phyloP scores from a whole-genome alignment of 2,113 vertebrate genomes.

The Prionailurus bengalensis region DNA sequence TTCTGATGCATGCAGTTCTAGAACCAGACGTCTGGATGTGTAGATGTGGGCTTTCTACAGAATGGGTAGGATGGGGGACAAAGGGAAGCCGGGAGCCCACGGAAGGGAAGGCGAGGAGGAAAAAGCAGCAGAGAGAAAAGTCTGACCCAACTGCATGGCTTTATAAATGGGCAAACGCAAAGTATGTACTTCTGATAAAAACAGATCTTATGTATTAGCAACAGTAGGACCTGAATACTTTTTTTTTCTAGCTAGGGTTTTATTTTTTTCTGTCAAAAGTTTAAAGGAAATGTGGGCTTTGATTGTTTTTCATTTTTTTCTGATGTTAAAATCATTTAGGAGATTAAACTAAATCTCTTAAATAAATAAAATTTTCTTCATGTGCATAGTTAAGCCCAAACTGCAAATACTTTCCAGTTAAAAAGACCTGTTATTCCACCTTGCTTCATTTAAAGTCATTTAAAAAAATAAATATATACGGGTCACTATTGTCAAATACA shows the following conservation, averaged over 20 bases:
- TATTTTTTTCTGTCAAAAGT: neutral
- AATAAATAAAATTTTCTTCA: slow-evolving; percentile 14
- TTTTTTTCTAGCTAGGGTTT: neutral
- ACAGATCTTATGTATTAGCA: neutral
- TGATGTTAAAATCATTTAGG: slow-evolving; percentile 11
- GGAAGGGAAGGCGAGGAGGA: neutral
- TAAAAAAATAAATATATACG: neutral
- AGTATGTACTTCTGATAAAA: neutral
- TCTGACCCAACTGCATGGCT: neutral
- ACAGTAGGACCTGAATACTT: neutral
- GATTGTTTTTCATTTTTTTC: neutral
- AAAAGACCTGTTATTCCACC: neutral
- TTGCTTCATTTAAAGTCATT: neutral
- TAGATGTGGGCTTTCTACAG: no score
- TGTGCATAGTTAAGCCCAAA: neutral
- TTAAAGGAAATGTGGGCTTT: neutral
- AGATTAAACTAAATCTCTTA: slow-evolving; percentile 23
- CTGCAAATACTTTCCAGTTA: neutral
- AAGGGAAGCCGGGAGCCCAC: accelerated
- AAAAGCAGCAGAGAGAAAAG: neutral
- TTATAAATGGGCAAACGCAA: neutral
- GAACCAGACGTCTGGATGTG: neutral
- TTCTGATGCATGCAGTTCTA: neutral
- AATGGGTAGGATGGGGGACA: no score
- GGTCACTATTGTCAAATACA: neutral